phyloP scores from a whole-genome alignment of 2,888 invertebrate species.

The Drosophila mercatorum region DNA sequence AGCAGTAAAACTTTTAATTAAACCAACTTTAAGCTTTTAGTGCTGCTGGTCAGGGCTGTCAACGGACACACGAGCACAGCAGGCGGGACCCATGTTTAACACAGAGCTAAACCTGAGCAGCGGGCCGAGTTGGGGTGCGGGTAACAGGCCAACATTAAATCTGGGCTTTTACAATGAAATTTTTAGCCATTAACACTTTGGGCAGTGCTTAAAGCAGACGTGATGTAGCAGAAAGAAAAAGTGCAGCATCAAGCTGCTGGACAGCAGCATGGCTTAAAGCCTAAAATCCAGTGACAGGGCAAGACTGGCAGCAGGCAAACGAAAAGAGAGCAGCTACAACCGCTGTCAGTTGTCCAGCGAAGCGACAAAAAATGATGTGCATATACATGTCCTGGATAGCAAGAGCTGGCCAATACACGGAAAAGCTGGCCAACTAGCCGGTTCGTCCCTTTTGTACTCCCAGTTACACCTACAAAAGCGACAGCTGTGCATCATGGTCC shows the following conservation, averaged over 20 bases:
- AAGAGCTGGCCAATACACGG: constrained; percentile 22
- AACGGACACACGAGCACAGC: constrained; percentile 35
- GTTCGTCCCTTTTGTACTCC: constrained; percentile 60
- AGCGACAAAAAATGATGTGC: constrained; percentile 70
- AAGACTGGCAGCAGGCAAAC: not conserved
- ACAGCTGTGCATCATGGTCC: constrained; percentile 44
- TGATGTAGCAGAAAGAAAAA: not conserved
- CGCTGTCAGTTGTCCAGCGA: constrained; percentile 64
- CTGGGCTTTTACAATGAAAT: constrained; percentile 53
- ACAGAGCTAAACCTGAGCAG: not conserved
- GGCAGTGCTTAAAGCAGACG: constrained; percentile 30
- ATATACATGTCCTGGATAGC: not conserved
- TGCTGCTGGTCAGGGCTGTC: constrained; percentile 53
- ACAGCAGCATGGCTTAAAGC: constrained; percentile 58
- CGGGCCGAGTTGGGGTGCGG: too few species aligned
- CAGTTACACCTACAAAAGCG: constrained; percentile 63
- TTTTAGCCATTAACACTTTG: constrained; percentile 67
- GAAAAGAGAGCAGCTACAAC: constrained; percentile 34
- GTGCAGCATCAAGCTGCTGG: constrained; percentile 23
- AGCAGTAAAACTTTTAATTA: constrained; percentile 65
- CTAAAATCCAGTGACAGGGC: constrained; percentile 48
- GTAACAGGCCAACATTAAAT: constrained; percentile 43
- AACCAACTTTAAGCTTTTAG: constrained; percentile 73
- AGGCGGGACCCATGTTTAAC: constrained; percentile 37
- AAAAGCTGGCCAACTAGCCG: constrained; percentile 25